These are phyloP conservation scores for Priocnemis perturbator DNA, from an alignment of 2,888 invertebrate species.

Conservation along the genomic window DNA sequence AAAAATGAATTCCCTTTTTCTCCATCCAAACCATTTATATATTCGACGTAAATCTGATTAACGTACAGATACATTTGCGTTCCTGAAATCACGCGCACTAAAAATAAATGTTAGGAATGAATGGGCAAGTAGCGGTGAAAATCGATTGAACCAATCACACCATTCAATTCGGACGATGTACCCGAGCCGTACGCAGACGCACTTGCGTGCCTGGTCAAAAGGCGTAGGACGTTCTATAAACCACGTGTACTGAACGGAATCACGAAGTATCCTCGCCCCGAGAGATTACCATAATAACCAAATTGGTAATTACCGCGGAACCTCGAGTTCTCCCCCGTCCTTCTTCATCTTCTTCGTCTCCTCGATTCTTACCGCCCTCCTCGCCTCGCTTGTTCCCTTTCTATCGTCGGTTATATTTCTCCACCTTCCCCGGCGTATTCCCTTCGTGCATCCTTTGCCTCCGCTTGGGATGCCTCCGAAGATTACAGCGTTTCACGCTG, in stretches of 20 bases:
- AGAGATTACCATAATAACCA: conserved; percentile 59
- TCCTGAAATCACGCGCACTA: too few species aligned
- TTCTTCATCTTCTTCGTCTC: conserved; percentile 1
- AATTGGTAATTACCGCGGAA: conserved; percentile 60
- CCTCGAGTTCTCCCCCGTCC: conserved; percentile 26
- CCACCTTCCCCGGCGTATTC: neutral
- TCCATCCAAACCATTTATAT: too few species aligned
- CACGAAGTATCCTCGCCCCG: conserved; percentile 44
- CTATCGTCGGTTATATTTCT: conserved; percentile 2
- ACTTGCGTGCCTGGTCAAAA: neutral
- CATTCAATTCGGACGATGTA: too few species aligned
- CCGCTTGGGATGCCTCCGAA: conserved; percentile 36
- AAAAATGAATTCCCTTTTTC: too few species aligned
- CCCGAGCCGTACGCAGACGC: conserved; percentile 1
- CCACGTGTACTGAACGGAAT: conserved; percentile 43
- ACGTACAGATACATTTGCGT: too few species aligned
- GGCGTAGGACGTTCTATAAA: conserved; percentile 29
- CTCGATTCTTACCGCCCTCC: neutral
- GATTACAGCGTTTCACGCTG: conserved; percentile 45
- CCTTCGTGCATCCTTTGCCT: conserved; percentile 10
- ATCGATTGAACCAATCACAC: too few species aligned
- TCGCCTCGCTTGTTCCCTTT: neutral
- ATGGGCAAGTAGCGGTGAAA: too few species aligned
- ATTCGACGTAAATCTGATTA: too few species aligned
- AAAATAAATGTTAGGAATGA: too few species aligned